Percentiles rank a stretch among this genome's conserved stretches.
These are phyloP conservation scores for Sebastes taczanowskii DNA, from an alignment of 2,797 vertebrate species.

Conservation along the genomic window DNA sequence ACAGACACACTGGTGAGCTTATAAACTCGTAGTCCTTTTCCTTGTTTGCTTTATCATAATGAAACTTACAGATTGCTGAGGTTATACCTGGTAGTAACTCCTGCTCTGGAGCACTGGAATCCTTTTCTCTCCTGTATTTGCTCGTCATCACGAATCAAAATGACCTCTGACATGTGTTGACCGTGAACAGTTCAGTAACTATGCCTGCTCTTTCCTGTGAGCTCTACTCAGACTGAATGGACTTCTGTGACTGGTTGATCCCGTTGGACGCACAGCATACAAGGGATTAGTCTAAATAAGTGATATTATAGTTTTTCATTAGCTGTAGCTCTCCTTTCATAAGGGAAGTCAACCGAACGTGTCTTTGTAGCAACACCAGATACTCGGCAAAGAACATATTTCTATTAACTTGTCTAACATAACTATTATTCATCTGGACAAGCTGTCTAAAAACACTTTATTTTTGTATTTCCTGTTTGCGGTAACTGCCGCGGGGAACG, in stretches of 20 bases:
- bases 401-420: slow-evolving; percentile 11
- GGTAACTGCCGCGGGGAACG: not conserved
- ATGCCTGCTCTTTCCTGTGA: not conserved
- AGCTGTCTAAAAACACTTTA: slow-evolving; percentile 6
- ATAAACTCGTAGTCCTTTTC: no score
- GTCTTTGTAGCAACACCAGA: not conserved
- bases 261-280: not conserved
- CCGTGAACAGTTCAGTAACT: no score
- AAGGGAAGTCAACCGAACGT: not conserved
- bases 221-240: not conserved
- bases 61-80: no score
- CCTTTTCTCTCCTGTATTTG: no score
- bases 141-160: not conserved
- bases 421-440: slow-evolving; percentile 30
- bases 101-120: no score
- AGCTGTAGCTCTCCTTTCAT: not conserved
- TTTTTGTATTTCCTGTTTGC: slow-evolving; percentile 25
- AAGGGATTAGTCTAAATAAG: not conserved
- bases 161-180: not conserved
- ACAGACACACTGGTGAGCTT: no score
- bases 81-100: no score
- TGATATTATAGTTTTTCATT: not conserved
- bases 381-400: not conserved
- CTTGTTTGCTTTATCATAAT: no score
- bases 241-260: not conserved